These are phyloP conservation scores for Sciurus niger DNA, from an alignment of 2,113 vertebrate species.

Conservation along the genomic window DNA sequence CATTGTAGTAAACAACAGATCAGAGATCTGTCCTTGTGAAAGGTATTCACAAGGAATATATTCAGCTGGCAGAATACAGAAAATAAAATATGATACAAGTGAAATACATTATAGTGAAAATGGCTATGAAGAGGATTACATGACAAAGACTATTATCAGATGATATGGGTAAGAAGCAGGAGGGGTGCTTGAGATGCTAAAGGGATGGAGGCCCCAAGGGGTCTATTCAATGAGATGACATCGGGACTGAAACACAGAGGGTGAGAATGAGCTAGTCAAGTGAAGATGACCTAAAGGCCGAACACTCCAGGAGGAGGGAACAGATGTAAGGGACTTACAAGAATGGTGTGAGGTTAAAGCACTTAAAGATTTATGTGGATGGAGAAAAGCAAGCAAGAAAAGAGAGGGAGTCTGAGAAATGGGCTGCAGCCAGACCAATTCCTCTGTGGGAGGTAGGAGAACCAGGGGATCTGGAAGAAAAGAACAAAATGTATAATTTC, in stretches of 20 bases:
- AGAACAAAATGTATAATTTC: background rate
- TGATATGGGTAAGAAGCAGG: background rate
- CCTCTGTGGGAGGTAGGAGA: background rate
- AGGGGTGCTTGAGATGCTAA: background rate
- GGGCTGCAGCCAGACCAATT: background rate
- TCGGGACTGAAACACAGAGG: background rate
- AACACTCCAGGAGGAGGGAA: background rate
- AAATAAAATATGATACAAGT: background rate
- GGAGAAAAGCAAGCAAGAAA: background rate
- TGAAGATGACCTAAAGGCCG: background rate
- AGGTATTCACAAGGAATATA: background rate
- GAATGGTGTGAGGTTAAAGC: background rate
- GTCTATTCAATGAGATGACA: background rate
- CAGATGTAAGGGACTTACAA: background rate
- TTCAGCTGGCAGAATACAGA: background rate
- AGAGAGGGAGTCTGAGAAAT: background rate
- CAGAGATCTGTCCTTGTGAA: background rate
- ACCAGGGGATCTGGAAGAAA: background rate
- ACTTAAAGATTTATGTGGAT: background rate
- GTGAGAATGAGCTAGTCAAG: background rate
- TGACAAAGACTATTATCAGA: background rate
- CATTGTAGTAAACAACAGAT: background rate
- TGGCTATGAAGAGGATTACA: background rate
- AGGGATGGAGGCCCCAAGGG: rapidly evolving
- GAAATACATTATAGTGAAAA: background rate